Evolutionary conservation across 37 sponge, comb jelly and placozoan species (phyloP), one percentile per base, ranked within the genome.

Genomic region (Ianthella basta): DNA sequence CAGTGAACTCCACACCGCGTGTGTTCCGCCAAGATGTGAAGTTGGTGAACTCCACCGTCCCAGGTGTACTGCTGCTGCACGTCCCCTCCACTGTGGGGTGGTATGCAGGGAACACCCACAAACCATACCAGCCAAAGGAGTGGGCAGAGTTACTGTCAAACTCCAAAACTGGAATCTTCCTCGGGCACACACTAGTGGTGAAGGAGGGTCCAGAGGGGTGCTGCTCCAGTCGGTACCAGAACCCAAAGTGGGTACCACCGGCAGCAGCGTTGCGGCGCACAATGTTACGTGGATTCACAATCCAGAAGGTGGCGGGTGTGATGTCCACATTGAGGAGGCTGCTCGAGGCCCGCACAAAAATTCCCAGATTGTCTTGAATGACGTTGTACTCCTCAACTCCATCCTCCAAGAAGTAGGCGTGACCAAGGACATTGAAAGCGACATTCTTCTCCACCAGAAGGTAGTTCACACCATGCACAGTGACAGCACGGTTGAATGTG

Each of bases 401-500:
- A 83, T 97, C 98, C 61, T 97, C 96, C 84, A 93, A 40, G 89
- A 97, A 95, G 81, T 90, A 95, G 68, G 94, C 94, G 60, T 95
- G 96, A 0, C 98, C 96, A 79, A 91, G 65, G 24, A 92, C 86
- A 68, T 97, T 89, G 84, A 82, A 97, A 57, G 98, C 98, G 10
- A 97, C 98, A 56, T 97, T 97, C 78, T 89, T 89, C 85, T 97
- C 93, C n/a, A 97, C 94, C 80, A 95, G 88, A 0, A 97, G 92
- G 84, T 92, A 59, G 87, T 97, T 85, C n/a, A 97, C 98, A 19
- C 89, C 95, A 87, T 97, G 98, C 0, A 97, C 87, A 3, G 98
- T 97, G 55, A 97, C 92, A 53, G 98, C 98, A 27, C 98, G 83
- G 85, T 97, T 97, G 86, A 97, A 97, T 0, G 98, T 95, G 84